Evolutionary conservation across 2,797 vertebrate species (phyloP).

Genomic region (Champsocephalus gunnari): DNA sequence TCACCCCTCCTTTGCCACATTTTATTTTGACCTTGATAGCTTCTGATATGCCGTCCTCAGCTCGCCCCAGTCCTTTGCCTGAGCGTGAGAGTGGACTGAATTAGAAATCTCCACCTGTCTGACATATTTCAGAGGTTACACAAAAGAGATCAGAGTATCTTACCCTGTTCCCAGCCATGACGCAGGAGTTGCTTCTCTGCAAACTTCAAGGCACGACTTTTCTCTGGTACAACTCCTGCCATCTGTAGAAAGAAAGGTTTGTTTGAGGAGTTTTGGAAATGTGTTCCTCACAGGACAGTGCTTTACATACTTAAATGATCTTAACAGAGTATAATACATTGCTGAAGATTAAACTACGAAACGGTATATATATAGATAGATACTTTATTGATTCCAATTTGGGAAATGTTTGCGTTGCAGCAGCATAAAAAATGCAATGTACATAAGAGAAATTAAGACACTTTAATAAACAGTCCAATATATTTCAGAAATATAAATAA

Average conservation of each 20-base stretch:
- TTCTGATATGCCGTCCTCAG: constrained; percentile 89
- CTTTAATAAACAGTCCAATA: too few relatives aligned
- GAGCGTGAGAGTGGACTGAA: not conserved
- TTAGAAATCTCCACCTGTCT: not conserved
- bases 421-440: too few relatives aligned
- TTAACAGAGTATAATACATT: not conserved
- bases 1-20: constrained; percentile 90
- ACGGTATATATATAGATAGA: not conserved
- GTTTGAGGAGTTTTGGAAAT: not conserved
- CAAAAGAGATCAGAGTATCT: not conserved
- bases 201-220: constrained; percentile 78
- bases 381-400: too few relatives aligned
- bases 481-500: too few relatives aligned
- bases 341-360: not conserved
- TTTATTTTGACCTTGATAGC: constrained; percentile 93
- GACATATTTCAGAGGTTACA: not conserved
- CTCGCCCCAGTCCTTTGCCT: constrained; percentile 92
- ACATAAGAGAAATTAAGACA: too few relatives aligned
- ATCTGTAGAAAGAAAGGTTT: constrained; percentile 53
- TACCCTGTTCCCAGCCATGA: constrained; percentile 85
- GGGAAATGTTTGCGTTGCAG: too few relatives aligned
- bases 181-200: constrained; percentile 83
- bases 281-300: not conserved
- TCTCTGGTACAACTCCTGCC: constrained; percentile 69
- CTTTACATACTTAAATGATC: not conserved